Base-by-base conservation (phyloP, 2,797 vertebrate species). In the Champsocephalus esox region DNA sequence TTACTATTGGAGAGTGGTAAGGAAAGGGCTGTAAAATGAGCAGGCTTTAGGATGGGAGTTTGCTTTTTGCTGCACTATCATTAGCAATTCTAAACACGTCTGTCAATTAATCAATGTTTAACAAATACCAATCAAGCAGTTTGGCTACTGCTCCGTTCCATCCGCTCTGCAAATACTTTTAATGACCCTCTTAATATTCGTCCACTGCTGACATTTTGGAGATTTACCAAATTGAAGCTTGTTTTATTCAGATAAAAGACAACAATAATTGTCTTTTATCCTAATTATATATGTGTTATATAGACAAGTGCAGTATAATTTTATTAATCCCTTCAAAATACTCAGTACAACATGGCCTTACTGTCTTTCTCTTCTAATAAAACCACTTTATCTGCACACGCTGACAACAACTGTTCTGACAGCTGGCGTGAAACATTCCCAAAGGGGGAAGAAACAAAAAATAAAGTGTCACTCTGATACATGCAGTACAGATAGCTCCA, bases 41-140 rank as follows among this genome's bases (percentile, higher is more conserved):
- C 71, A 58, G 0, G 17, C 71, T 58, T 57, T 83, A 52, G 81
- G 70, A 87, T 59, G 71, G 77, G 76, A 71, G 68, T 72, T 79
- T 56, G 46, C 52, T 75, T 86, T 88, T 81, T 84, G 72, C 77
- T 89, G 85, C 90, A 85, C 84, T 73, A 58, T 78, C 81, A 87
- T 92, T 89, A 90, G 80, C 74, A 61, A 88, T 89, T 88, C 87
- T 76, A 83, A 92, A 88, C 82, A 76, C 54, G 64, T 92, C 87
- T 83, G 87, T 87, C 83, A 87, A 89, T 90, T 79, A 90, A 91
- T 92, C 88, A 90, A 80, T 90, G 75, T 79, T 89, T 66, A 84
- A 82, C 80, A 84, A 91, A 89, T 78, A 71, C 61, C 84, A 7
- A 82, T 89, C 81, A 79, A 83, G 79, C 65, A 85, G 75, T 87